phyloP scores from a whole-genome alignment of 2,797 vertebrate genomes.

The Gymnoscopelus microlampas region DNA sequence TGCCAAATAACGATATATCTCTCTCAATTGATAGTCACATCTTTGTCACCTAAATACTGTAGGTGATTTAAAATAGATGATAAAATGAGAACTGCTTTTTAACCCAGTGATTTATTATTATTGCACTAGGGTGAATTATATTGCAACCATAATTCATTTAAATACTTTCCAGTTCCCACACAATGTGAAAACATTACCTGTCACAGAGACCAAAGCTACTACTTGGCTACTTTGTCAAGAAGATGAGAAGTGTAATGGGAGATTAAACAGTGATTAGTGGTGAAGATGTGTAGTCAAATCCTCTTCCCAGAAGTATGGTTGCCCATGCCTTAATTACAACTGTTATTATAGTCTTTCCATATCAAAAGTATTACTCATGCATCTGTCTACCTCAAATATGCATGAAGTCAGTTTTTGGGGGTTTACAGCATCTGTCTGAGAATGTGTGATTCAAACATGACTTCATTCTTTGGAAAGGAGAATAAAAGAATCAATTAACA shows the following conservation, averaged over 20 bases:
- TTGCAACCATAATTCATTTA: not conserved
- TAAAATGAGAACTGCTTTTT: too few relatives aligned
- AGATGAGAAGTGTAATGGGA: slow-evolving; percentile 11
- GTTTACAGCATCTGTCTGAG: slow-evolving; percentile 71
- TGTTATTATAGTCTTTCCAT: slow-evolving; percentile 51
- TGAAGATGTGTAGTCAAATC: slow-evolving; percentile 14
- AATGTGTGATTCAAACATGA: slow-evolving; percentile 75
- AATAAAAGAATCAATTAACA: slow-evolving; percentile 59
- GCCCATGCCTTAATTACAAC: slow-evolving; percentile 47
- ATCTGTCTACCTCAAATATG: slow-evolving; percentile 53
- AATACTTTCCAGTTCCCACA: not conserved
- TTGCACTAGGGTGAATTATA: too few relatives aligned
- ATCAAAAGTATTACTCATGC: slow-evolving; percentile 59
- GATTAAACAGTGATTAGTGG: not conserved
- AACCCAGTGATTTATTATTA: too few relatives aligned
- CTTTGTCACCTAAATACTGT: slow-evolving; percentile 17
- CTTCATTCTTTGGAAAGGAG: slow-evolving; percentile 67
- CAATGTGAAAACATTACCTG: not conserved
- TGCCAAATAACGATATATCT: too few relatives aligned
- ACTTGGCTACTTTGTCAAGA: slow-evolving; percentile 15
- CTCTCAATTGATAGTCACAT: not conserved
- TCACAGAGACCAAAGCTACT: not conserved
- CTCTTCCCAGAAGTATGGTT: slow-evolving; percentile 16
- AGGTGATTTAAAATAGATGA: too few relatives aligned
- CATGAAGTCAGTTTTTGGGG: slow-evolving; percentile 69